Evolutionary conservation across 2,888 invertebrate species (phyloP), one percentile per base, ranked within the genome.

Genomic region (Gastracanthus pulcherrimus): DNA sequence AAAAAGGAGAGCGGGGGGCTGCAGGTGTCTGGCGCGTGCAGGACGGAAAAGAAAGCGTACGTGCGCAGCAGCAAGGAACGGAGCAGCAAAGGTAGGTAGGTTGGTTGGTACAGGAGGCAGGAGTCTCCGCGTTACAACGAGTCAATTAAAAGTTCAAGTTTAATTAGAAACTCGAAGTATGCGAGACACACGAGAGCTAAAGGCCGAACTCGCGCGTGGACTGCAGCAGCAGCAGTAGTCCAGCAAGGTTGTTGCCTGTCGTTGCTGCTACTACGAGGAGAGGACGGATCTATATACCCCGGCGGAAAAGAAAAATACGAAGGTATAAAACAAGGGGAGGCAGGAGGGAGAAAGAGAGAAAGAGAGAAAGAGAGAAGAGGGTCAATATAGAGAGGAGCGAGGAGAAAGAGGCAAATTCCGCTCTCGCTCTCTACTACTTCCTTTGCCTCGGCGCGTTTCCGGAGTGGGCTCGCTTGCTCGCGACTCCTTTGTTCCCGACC

Each of bases 71-170:
- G 23, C n/a, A n/a, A n/a, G n/a, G n/a, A 6, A 13, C 26, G 3
- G 55, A 55, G 55, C 11, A 55, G 11, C 11, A 19, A 7, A 26
- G 0, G n/a, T 11, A 55, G n/a, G n/a, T n/a, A n/a, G n/a, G n/a
- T n/a, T n/a, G n/a, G n/a, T n/a, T n/a, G n/a, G 55, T 19, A 45
- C 5, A 7, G n/a, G n/a, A n/a, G n/a, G n/a, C n/a, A 60, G n/a
- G 11, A 31, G 34, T 19, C 31, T 3, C n/a, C 9, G 67, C 76
- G 58, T 87, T 87, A 87, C 88, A 90, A 89, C 88, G 89, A 90
- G 90, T 91, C 91, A 90, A 91, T 91, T 91, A 91, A 91, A 91
- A 91, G 90, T 91, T 91, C 84, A 88, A 90, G 90, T 91, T 90
- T 91, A 91, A 90, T 91, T 91, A 90, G 89, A 90, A 91, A 90